Conservation (phyloP, 2,888 invertebrate species). For the Allolobophora icterica region DNA sequence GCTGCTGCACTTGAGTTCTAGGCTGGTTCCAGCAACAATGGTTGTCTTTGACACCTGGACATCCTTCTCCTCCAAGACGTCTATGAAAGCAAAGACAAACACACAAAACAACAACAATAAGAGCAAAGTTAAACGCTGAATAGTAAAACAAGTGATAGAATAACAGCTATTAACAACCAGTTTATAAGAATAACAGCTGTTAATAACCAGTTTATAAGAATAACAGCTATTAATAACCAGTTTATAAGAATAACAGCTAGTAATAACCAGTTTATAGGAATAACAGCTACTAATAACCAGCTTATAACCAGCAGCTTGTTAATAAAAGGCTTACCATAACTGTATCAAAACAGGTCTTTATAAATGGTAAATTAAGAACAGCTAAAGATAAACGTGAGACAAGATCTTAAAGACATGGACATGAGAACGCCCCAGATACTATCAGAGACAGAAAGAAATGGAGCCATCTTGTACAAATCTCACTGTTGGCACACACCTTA, state of each 20-base stretch:
- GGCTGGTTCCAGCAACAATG: slow-evolving; percentile 78
- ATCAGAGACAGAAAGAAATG: no score
- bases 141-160: background rate
- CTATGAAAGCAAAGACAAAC: background rate
- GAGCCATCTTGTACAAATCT: no score
- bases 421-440: no score
- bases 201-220: no score
- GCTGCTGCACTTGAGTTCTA: slow-evolving; percentile 80
- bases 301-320: background rate
- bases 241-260: background rate
- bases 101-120: background rate
- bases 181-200: background rate
- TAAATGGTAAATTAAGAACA: background rate
- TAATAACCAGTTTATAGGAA: no score
- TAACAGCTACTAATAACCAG: background rate
- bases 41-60: slow-evolving; percentile 65
- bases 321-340: background rate
- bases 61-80: background rate
- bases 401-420: no score
- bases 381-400: no score
- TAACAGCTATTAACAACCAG: background rate
- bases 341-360: background rate
- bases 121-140: background rate
- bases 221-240: no score
- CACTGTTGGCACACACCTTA: no score